Evolutionary conservation across 2,797 vertebrate species (phyloP).

Genomic region (Amniataba percoides): DNA sequence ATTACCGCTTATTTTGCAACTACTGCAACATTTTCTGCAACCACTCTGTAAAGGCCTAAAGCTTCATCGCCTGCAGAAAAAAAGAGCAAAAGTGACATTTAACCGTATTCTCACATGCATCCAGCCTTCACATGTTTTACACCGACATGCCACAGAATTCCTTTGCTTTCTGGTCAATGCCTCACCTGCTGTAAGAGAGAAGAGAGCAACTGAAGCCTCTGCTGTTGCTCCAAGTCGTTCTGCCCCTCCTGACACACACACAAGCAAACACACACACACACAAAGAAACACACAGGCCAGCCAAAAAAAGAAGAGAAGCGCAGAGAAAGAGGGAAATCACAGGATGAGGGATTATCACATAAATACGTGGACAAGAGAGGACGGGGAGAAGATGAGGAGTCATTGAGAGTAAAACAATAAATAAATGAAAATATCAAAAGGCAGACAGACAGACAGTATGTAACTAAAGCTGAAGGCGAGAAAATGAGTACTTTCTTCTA

Average conservation of each 20-base stretch:
- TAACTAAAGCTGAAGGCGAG: conserved; percentile 15
- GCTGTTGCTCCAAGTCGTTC: conserved; percentile 85
- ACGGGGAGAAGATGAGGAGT: neutral
- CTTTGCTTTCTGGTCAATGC: conserved; percentile 39
- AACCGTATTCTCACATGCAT: neutral
- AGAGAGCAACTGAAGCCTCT: conserved; percentile 89
- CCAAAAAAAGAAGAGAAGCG: conserved; percentile 65
- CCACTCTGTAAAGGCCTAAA: too few relatives aligned
- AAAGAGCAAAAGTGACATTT: neutral
- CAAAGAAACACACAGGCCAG: conserved; percentile 28
- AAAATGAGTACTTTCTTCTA: conserved; percentile 15
- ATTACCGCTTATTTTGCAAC: neutral
- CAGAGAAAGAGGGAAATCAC: conserved; percentile 44
- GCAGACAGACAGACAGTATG: conserved; percentile 23
- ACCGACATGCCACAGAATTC: neutral
- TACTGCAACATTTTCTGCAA: neutral
- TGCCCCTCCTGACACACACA: conserved; percentile 80
- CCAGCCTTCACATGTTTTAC: neutral
- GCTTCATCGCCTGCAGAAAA: neutral
- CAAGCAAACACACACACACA: conserved; percentile 38
- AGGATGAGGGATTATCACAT: conserved; percentile 40
- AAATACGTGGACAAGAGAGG: conserved; percentile 22
- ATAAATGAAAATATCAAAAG: neutral
- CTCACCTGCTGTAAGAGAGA: conserved; percentile 91
- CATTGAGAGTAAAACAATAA: neutral